Base-by-base conservation (phyloP, 2,888 invertebrate species). In the Sepiola atlantica region DNA sequence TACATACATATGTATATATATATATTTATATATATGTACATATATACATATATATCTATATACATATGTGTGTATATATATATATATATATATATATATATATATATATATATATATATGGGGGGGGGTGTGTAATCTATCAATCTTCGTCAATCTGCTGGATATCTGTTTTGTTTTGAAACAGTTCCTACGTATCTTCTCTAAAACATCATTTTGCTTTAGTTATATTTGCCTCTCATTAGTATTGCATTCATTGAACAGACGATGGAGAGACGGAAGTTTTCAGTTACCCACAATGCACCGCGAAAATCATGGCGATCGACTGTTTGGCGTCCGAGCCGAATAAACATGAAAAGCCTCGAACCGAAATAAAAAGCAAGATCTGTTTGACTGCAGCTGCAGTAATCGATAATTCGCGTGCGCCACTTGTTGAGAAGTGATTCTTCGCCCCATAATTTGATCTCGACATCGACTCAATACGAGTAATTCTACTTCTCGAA, bases 341-440 rank as follows among this genome's bases (percentile, higher is more conserved):
- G 28, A 77, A 77, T 18, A 16, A 77, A 77, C 77, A 77, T n/a
- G 77, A 77, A 77, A 77, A 77, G 77, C 77, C 32, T 77, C 32
- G 14, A 18, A 77, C n/a, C 45, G 45, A 45, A 77, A 77, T n/a
- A n/a, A 77, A 32, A 32, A n/a, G n/a, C 77, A n/a, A 77, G 32
- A n/a, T 28, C 28, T 77, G 77, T n/a, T 77, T 77, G 12, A 77
- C 28, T n/a, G n/a, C n/a, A 77, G 77, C 77, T 16, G 16, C n/a
- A 16, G 32, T 16, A 77, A 32, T 77, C 77, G n/a, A 77, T 77
- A n/a, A n/a, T n/a, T 77, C n/a, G n/a, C n/a, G 77, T 77, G 77
- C 77, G n/a, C n/a, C 77, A 77, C 77, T 77, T 77, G 77, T 77
- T 77, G 77, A 45, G 45, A 77, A 77, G n/a, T 77, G n/a, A n/a